Conservation (phyloP, 2,888 invertebrate genomes). For the Ceramica pisi region DNA sequence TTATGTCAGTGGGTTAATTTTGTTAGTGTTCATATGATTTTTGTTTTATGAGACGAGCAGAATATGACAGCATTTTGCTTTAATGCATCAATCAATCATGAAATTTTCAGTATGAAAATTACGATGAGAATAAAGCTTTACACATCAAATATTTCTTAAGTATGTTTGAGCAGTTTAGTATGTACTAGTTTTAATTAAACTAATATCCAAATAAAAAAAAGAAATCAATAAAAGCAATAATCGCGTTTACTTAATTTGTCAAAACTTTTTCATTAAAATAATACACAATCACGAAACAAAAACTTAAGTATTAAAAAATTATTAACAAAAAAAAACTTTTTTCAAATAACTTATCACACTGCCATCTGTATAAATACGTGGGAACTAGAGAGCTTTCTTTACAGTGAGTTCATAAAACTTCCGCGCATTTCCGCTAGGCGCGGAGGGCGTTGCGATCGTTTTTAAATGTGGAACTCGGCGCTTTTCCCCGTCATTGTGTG, state of each 20-base stretch:
- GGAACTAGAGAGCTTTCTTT: conserved; percentile 76
- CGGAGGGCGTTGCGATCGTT: conserved; percentile 77
- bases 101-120: not conserved
- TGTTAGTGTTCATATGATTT: not conserved
- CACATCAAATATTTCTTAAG: not conserved
- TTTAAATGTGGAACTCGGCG: conserved; percentile 40
- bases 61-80: not conserved
- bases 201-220: not conserved
- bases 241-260: too few species aligned
- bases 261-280: not conserved
- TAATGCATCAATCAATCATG: not conserved
- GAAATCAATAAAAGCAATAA: not conserved
- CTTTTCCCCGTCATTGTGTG: conserved; percentile 46
- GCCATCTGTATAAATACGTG: conserved; percentile 77
- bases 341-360: conserved; percentile 53
- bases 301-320: not conserved
- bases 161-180: not conserved
- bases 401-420: conserved; percentile 72
- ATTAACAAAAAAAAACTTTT: not conserved
- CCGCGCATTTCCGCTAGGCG: conserved; percentile 66
- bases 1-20: not conserved
- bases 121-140: not conserved
- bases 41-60: not conserved
- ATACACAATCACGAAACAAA: not conserved
- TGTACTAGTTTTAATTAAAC: not conserved